Evolutionary conservation across 2,113 vertebrate species (phyloP).

Genomic region (Gavialis gangeticus): DNA sequence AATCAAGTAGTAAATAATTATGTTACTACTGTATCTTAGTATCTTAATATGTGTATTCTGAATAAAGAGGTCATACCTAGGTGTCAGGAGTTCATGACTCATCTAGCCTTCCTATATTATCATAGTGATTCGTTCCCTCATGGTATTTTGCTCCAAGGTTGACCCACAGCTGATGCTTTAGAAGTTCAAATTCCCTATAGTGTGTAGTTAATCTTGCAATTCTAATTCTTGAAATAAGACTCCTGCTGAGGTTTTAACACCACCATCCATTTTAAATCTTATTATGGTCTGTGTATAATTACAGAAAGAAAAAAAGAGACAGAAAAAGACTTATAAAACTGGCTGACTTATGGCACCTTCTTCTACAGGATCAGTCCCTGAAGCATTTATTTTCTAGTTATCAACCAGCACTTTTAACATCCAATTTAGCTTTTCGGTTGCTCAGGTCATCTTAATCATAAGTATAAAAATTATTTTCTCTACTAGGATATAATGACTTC

Average conservation of each 20-base stretch:
- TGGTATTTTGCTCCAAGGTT: not conserved
- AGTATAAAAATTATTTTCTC: not conserved
- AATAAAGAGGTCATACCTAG: not conserved
- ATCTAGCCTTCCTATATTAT: not conserved
- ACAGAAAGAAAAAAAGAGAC: not conserved
- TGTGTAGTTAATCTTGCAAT: not conserved
- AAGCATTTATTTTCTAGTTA: not conserved
- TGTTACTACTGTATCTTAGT: not conserved
- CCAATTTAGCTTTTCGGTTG: not conserved
- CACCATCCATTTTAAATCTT: not conserved
- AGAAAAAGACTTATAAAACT: not conserved
- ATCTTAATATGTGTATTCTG: not conserved
- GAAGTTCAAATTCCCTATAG: not conserved
- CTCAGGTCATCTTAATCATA: not conserved
- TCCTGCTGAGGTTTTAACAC: not conserved
- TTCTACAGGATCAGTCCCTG: not conserved
- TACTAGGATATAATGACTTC: not conserved
- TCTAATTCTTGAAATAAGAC: not conserved
- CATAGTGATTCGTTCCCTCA: not conserved
- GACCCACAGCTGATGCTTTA: not conserved
- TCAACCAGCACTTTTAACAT: not conserved
- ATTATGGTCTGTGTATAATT: not conserved
- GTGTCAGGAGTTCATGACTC: not conserved
- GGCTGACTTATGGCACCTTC: not conserved
- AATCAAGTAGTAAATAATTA: not conserved